A percentile compares a stretch with the other conserved stretches of the same genome.
These are phyloP conservation scores for Hartigia nigra DNA, from an alignment of 2,888 invertebrate genomes.

Conservation along the genomic window DNA sequence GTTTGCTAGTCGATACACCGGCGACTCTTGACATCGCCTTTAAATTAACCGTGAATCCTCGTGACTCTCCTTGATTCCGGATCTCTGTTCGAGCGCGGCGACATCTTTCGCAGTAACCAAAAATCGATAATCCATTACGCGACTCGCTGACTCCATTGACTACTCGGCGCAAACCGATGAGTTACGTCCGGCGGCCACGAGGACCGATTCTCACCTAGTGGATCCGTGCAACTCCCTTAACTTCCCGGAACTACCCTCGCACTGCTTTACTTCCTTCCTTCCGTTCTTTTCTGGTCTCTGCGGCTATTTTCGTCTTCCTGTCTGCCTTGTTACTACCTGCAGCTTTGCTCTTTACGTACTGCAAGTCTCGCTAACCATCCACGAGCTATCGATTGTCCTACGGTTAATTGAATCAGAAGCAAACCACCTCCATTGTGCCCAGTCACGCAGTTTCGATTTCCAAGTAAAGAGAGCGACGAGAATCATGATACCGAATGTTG, in stretches of 20 bases:
- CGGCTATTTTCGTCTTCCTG: neutral
- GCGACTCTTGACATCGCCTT: neutral
- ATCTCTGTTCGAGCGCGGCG: constrained; percentile 8
- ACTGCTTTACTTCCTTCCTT: neutral
- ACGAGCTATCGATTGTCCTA: neutral
- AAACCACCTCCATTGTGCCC: neutral
- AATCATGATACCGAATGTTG: neutral
- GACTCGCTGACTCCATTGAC: constrained; percentile 30
- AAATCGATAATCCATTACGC: constrained; percentile 35
- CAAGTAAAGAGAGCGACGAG: neutral
- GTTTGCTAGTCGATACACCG: neutral
- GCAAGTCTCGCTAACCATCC: neutral
- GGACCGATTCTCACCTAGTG: neutral
- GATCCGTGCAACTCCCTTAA: constrained; percentile 14
- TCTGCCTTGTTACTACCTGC: neutral
- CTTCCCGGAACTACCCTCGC: constrained; percentile 11
- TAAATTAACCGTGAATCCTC: constrained; percentile 25
- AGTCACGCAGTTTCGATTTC: neutral
- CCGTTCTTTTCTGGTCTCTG: neutral
- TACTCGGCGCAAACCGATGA: neutral
- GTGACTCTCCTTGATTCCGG: neutral
- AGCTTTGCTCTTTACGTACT: neutral
- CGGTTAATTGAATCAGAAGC: neutral
- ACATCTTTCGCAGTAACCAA: constrained; percentile 15
- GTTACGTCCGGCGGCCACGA: neutral